A percentile compares a stretch with the other conserved stretches of the same genome.
These are phyloP conservation scores for Gallirallus australis DNA, from an alignment of 2,797 vertebrate genomes.

Conservation along the genomic window DNA sequence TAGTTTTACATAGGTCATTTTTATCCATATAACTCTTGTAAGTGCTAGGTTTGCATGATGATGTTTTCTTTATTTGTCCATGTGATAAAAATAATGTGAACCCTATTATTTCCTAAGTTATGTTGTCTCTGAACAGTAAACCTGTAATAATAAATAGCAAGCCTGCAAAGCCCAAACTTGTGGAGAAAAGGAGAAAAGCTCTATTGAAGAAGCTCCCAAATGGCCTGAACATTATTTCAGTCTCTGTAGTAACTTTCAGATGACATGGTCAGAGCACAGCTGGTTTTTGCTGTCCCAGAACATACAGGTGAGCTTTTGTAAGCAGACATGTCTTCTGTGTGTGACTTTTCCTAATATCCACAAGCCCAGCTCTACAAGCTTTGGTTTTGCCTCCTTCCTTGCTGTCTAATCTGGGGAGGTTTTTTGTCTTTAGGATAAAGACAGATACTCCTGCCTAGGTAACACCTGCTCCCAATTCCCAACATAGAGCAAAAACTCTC, in stretches of 20 bases:
- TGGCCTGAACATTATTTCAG: neutral
- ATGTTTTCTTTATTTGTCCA: neutral
- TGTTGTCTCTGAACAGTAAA: neutral
- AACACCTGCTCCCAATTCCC: neutral
- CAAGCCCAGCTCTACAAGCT: neutral
- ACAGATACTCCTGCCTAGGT: neutral
- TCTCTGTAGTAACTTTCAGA: neutral
- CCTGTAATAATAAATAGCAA: neutral
- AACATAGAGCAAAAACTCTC: neutral
- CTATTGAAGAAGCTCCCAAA: neutral
- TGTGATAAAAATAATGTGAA: neutral
- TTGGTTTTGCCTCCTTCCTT: neutral
- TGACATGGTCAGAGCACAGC: neutral
- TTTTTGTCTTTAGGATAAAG: neutral
- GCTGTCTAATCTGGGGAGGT: neutral
- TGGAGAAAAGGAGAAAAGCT: neutral
- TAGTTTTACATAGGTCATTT: neutral
- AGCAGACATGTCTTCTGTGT: neutral
- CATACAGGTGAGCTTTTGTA: neutral
- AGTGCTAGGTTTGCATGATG: neutral
- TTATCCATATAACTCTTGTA: neutral
- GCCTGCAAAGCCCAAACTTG: neutral
- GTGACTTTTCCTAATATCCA: neutral
- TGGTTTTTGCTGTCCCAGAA: neutral
- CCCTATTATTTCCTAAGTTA: neutral